Evolutionary conservation across 2,113 vertebrate genomes (phyloP).

Genomic region (Mobula birostris): DNA sequence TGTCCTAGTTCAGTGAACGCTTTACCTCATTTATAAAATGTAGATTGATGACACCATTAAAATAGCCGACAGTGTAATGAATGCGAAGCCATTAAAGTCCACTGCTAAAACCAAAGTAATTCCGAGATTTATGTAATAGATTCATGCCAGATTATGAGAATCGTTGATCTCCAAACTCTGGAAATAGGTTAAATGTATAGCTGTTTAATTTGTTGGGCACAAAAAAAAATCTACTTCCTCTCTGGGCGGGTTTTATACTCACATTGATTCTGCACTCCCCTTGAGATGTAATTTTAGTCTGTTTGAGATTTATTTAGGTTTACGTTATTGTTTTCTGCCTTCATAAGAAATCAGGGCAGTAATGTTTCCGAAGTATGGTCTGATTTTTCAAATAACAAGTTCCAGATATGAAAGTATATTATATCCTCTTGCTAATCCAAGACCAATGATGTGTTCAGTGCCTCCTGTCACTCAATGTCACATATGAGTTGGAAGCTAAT

Average conservation of each 20-base stretch:
- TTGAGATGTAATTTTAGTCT: background rate
- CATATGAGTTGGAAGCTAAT: background rate
- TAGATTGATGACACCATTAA: conserved; percentile 14
- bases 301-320: conserved; percentile 21
- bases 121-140: background rate
- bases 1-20: background rate
- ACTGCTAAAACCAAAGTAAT: background rate
- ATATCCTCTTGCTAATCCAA: background rate
- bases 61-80: background rate
- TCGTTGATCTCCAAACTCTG: background rate
- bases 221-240: background rate
- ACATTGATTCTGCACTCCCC: background rate
- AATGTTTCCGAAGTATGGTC: too few relatives aligned
- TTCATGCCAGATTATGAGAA: background rate
- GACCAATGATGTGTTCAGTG: background rate
- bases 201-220: background rate
- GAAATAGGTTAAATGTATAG: background rate
- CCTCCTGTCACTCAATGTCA: background rate
- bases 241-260: background rate
- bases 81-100: background rate
- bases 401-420: conserved; percentile 10
- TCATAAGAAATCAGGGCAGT: background rate
- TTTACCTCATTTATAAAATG: background rate
- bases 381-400: conserved; percentile 19
- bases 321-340: background rate